Percentiles rank a stretch among this genome's conserved stretches.
These are phyloP conservation scores for Agriotes lineatus DNA, from an alignment of 2,888 invertebrate genomes.

Conservation along the genomic window DNA sequence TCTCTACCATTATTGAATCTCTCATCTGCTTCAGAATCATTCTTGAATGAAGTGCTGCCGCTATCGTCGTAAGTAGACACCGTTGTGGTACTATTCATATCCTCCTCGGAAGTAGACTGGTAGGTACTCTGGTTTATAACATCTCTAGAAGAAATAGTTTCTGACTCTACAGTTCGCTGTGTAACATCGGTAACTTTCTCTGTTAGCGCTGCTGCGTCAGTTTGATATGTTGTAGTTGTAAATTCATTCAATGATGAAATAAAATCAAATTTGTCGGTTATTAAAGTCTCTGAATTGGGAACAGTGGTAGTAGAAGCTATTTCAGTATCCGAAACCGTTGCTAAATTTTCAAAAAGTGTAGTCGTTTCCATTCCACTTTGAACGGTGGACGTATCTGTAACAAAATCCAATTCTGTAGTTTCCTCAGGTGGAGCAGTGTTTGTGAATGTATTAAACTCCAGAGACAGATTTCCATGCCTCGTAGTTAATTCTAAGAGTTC, in stretches of 20 bases:
- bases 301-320: not conserved
- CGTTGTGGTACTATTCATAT: not conserved
- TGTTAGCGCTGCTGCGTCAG: not conserved
- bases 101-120: not conserved
- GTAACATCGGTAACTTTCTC: not conserved
- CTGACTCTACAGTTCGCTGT: not conserved
- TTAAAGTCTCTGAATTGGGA: slow-evolving; percentile 9
- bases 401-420: not conserved
- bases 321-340: not conserved
- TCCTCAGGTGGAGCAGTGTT: not conserved
- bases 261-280: slow-evolving; percentile 4
- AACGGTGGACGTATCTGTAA: not conserved
- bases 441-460: not conserved
- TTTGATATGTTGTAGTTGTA: slow-evolving; percentile 11
- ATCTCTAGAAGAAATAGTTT: not conserved
- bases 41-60: not conserved
- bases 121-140: not conserved
- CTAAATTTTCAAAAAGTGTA: slow-evolving; percentile 4
- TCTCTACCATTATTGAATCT: slow-evolving; percentile 11
- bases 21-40: not conserved
- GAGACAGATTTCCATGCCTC: not conserved
- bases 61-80: not conserved
- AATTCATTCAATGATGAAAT: not conserved
- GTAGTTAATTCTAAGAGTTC: not conserved
- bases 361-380: not conserved